Evolutionary conservation across 2,797 vertebrate genomes (phyloP).

Genomic region (Tenualosa thibaudeaui): DNA sequence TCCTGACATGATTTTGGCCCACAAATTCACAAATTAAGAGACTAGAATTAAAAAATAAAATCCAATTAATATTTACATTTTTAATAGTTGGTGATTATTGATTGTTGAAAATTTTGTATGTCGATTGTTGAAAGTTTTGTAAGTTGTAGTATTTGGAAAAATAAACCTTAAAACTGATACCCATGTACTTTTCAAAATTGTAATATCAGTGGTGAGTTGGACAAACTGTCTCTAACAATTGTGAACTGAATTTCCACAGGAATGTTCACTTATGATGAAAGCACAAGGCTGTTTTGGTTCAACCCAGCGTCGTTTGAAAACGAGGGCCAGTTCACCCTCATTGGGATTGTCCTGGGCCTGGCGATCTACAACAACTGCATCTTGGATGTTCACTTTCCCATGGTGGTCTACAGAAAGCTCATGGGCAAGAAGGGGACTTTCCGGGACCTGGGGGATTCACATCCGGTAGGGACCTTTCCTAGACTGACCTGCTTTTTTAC

Average conservation of each 20-base stretch:
- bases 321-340: slow-evolving; percentile 96
- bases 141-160: too few species aligned
- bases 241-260: slow-evolving; percentile 68
- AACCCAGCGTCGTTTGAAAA: slow-evolving; percentile 96
- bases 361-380: slow-evolving; percentile 99
- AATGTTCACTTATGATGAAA: slow-evolving; percentile 97
- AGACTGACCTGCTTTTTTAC: neutral
- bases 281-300: slow-evolving; percentile 95
- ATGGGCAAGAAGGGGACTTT: slow-evolving; percentile 98
- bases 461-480: slow-evolving; percentile 78
- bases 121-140: too few species aligned
- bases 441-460: slow-evolving; percentile 91
- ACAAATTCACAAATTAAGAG: neutral
- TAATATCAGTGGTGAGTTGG: neutral
- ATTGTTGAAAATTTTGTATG: too few species aligned
- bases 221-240: neutral
- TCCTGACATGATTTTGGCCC: neutral
- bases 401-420: slow-evolving; percentile 98
- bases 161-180: too few species aligned
- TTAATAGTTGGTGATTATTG: too few species aligned
- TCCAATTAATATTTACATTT: too few species aligned
- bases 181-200: neutral
- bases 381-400: slow-evolving; percentile 97
- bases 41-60: neutral
- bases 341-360: slow-evolving; percentile 94